Evolutionary conservation across 2,113 vertebrate genomes (phyloP), one percentile per base, ranked within the genome.

Genomic region (Pithys albifrons): DNA sequence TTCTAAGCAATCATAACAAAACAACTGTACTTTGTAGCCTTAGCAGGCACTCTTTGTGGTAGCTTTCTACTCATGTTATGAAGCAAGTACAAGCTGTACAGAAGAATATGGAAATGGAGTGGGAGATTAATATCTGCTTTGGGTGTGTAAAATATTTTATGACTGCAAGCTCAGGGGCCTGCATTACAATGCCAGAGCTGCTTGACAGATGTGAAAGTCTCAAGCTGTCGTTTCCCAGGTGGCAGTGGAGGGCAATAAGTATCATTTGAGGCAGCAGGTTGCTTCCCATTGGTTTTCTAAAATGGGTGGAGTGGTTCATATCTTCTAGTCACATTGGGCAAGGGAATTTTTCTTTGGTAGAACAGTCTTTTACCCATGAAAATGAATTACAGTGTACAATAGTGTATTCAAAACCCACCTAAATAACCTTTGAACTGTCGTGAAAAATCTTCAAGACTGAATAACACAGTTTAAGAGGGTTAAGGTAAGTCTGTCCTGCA

Each of bases 1-100:
- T 90, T 92, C 37, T 58, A 88, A 33, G 85, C 91, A 93, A 94
- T 87, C 82, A 49, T 80, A 96, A 85, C 27, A 86, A 71, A 96
- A 70, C 73, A 92, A 83, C 31, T 52, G 7, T 43, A 48, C 58
- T 71, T 45, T 25, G 54, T 27, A 59, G 25, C 45, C 43, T 92
- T 94, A 91, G 79, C 65, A 93, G 76, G 31, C 10, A 24, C 13
- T 78, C n/a, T 82, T 92, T 88, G 39, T 61, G 12, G 45, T 81
- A 52, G 14, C 33, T 97, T 96, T 92, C 82, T 93, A 35, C 35
- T 59, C 59, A 19, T 72, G 61, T 64, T 78, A 28, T 25, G 54
- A 54, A 87, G 59, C 22, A 89, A 84, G 76, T 77, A 83, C 52
- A 91, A 31, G 54, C 45, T 49, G 13, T 52, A 69, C 17, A 73